A percentile compares a stretch with the other conserved stretches of the same genome.
Conservation (phyloP, 2,888 invertebrate species). For the Panzeria rudis region DNA sequence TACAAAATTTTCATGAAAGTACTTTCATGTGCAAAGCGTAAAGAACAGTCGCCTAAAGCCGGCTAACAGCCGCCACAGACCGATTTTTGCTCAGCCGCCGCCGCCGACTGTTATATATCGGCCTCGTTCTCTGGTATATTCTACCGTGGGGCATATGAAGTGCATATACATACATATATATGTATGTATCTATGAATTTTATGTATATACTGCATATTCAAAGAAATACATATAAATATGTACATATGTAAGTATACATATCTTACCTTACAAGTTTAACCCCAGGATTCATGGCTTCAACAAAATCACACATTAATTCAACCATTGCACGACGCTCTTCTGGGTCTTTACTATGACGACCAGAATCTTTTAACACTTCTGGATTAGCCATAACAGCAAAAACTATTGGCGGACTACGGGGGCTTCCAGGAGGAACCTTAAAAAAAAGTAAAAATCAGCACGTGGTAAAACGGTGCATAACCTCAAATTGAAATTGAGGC, state of each 20-base stretch:
- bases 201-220: background rate
- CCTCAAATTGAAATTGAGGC: background rate
- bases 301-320: constrained; percentile 88
- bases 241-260: background rate
- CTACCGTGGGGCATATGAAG: no score
- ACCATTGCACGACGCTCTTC: constrained; percentile 88
- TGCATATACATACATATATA: background rate
- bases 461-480: background rate
- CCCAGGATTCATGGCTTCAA: constrained; percentile 89
- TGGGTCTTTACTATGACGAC: constrained; percentile 87
- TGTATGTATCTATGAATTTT: background rate
- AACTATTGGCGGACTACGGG: constrained; percentile 86
- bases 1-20: no score
- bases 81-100: no score
- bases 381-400: constrained; percentile 91
- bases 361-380: constrained; percentile 88
- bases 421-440: constrained; percentile 86
- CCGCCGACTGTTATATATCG: no score
- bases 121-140: no score
- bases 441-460: constrained; percentile 26
- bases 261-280: constrained; percentile 85
- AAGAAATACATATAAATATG: background rate
- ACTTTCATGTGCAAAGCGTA: no score
- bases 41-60: no score
- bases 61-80: background rate